A percentile compares a stretch with the other conserved stretches of the same genome.
phyloP scores from a whole-genome alignment of 1,140 invertebrate species.

The Microplitis mediator region DNA sequence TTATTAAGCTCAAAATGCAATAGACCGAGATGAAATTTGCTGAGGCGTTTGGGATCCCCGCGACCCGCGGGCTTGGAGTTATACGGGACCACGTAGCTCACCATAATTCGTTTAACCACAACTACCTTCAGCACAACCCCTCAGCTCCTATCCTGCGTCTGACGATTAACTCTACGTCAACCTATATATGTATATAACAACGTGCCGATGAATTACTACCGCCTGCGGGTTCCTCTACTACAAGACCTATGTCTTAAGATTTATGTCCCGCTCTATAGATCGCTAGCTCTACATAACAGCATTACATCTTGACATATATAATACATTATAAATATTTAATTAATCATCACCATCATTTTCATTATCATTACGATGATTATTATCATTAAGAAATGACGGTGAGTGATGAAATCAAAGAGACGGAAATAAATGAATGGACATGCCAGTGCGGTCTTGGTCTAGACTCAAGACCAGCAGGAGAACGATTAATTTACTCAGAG shows the following conservation, averaged over 20 bases:
- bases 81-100: constrained; percentile 19
- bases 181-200: background rate
- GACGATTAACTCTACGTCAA: constrained; percentile 26
- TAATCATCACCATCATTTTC: too few relatives aligned
- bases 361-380: too few relatives aligned
- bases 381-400: too few relatives aligned
- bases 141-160: background rate
- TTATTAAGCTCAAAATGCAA: background rate
- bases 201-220: constrained; percentile 20
- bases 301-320: too few relatives aligned
- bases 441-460: constrained; percentile 1
- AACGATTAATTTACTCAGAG: constrained; percentile 16
- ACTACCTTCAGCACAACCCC: constrained; percentile 6
- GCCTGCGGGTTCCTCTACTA: background rate
- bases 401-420: background rate
- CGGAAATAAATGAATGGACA: constrained; percentile 21
- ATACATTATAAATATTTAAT: too few relatives aligned
- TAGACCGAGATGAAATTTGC: constrained; percentile 24
- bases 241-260: too few relatives aligned
- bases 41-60: background rate
- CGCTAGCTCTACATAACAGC: too few relatives aligned
- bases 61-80: background rate
- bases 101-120: constrained; percentile 27
- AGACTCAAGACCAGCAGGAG: background rate
- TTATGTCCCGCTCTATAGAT: too few relatives aligned